A percentile compares a stretch with the other conserved stretches of the same genome.
Evolutionary conservation across 2,888 invertebrate species (phyloP).

Genomic region (Orgyia antiqua): DNA sequence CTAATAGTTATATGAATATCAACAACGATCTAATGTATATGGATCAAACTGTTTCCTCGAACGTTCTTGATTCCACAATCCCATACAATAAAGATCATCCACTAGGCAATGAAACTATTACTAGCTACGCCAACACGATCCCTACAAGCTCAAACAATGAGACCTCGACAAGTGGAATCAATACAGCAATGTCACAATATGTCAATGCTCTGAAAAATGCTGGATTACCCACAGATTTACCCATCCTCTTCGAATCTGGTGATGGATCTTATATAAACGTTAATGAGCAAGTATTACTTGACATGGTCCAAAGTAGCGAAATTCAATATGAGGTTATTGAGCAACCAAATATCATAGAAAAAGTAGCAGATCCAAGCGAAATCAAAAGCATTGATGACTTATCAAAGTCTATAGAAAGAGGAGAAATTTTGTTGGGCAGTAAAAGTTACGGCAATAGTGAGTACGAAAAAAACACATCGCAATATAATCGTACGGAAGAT

Average conservation of each 20-base stretch:
- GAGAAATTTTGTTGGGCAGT: slow-evolving; percentile 57
- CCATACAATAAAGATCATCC: slow-evolving; percentile 49
- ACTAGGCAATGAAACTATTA: slow-evolving; percentile 49
- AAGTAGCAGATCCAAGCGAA: slow-evolving; percentile 67
- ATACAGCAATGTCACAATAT: slow-evolving; percentile 68
- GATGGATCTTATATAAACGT: slow-evolving; percentile 81
- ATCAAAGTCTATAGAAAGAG: slow-evolving; percentile 68
- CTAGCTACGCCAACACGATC: slow-evolving; percentile 45
- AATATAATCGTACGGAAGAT: slow-evolving; percentile 51
- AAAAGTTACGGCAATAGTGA: slow-evolving; percentile 45
- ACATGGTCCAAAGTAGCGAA: slow-evolving; percentile 73
- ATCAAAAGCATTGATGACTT: slow-evolving; percentile 72
- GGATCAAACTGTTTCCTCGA: slow-evolving; percentile 55
- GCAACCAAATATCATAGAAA: slow-evolving; percentile 72
- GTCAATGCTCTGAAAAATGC: slow-evolving; percentile 70
- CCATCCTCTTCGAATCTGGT: slow-evolving; percentile 81
- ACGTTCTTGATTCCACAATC: slow-evolving; percentile 48
- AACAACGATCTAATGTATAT: slow-evolving; percentile 66
- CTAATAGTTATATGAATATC: slow-evolving; percentile 56
- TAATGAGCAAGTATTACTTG: slow-evolving; percentile 79
- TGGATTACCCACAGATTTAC: slow-evolving; percentile 64
- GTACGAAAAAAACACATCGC: slow-evolving; percentile 46
- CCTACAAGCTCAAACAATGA: slow-evolving; percentile 39
- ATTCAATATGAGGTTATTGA: slow-evolving; percentile 75
- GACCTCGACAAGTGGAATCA: slow-evolving; percentile 41